A percentile compares a stretch with the other conserved stretches of the same genome.
phyloP scores from a whole-genome alignment of 2,888 invertebrate genomes.

The Luperina nickerlii region DNA sequence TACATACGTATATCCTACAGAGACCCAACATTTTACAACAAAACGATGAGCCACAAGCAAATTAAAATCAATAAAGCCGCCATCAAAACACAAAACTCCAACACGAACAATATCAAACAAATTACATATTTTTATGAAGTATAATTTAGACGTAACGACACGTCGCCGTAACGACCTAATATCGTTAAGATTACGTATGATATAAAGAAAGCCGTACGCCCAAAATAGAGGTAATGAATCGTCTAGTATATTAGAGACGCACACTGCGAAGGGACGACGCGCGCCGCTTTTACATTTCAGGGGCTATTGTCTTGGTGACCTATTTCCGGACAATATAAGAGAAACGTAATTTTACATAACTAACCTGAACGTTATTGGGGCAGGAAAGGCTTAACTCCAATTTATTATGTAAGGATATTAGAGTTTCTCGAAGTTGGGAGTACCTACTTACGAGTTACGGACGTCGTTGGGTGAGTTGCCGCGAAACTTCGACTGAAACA shows the following conservation, averaged over 20 bases:
- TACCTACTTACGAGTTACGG: conserved; percentile 17
- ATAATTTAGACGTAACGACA: conserved; percentile 68
- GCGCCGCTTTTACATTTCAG: conserved; percentile 70
- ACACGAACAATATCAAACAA: conserved; percentile 68
- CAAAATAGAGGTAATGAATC: conserved; percentile 78
- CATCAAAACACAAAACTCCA: conserved; percentile 58
- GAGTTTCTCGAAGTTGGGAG: conserved; percentile 37
- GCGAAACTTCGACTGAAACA: conserved; percentile 43
- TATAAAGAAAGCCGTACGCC: conserved; percentile 72
- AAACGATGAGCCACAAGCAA: conserved; percentile 36
- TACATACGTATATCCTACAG: background rate
- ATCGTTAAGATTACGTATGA: conserved; percentile 68
- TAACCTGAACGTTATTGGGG: conserved; percentile 55
- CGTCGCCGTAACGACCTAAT: conserved; percentile 68
- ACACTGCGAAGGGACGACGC: conserved; percentile 62
- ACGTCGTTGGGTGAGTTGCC: conserved; percentile 39
- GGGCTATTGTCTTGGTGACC: conserved; percentile 85
- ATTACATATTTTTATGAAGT: conserved; percentile 68
- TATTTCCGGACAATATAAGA: conserved; percentile 78
- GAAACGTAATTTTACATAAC: conserved; percentile 69
- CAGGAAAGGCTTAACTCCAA: conserved; percentile 54
- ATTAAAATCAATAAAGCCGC: conserved; percentile 61
- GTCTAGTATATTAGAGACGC: conserved; percentile 73
- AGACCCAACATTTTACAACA: conserved; percentile 43
- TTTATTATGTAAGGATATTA: conserved; percentile 46